Conservation (phyloP, 1,140 invertebrate genomes). For the Panonychus citri region DNA sequence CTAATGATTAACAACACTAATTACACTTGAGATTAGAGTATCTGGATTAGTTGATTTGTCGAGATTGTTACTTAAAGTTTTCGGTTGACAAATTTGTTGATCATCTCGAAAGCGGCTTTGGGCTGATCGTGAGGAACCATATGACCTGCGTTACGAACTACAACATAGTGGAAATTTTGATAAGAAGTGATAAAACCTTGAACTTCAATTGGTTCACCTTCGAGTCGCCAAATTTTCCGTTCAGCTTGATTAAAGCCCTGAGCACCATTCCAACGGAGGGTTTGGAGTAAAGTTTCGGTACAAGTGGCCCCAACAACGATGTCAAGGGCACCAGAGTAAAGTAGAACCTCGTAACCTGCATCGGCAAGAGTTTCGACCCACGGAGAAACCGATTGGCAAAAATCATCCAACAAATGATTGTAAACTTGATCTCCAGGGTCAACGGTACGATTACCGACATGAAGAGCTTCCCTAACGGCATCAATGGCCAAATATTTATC, state of each 20-base stretch:
- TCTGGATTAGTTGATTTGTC: too few species aligned
- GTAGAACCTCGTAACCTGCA: conserved; percentile 17
- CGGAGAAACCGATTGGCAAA: conserved; percentile 55
- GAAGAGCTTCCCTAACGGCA: conserved; percentile 40
- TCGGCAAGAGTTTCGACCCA: conserved; percentile 39
- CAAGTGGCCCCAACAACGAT: conserved; percentile 59
- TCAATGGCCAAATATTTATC: conserved; percentile 22
- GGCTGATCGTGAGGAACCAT: conserved; percentile 62
- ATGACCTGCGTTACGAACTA: conserved; percentile 56
- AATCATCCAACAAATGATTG: conserved; percentile 40
- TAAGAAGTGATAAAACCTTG: conserved; percentile 51
- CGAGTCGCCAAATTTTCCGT: conserved; percentile 39
- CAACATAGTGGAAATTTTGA: conserved; percentile 47
- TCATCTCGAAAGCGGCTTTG: conserved; percentile 46
- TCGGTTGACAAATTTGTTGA: conserved; percentile 41
- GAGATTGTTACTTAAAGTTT: background rate
- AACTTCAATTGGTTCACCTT: conserved; percentile 30
- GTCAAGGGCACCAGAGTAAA: conserved; percentile 59
- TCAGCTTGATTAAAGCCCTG: conserved; percentile 37
- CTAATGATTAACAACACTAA: too few species aligned
- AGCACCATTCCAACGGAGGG: conserved; percentile 38
- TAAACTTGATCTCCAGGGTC: conserved; percentile 38
- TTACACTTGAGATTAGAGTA: too few species aligned
- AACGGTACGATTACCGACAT: conserved; percentile 45
- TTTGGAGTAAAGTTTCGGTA: conserved; percentile 41